phyloP scores from a whole-genome alignment of 2,888 invertebrate species.

The Leucoma salicis region DNA sequence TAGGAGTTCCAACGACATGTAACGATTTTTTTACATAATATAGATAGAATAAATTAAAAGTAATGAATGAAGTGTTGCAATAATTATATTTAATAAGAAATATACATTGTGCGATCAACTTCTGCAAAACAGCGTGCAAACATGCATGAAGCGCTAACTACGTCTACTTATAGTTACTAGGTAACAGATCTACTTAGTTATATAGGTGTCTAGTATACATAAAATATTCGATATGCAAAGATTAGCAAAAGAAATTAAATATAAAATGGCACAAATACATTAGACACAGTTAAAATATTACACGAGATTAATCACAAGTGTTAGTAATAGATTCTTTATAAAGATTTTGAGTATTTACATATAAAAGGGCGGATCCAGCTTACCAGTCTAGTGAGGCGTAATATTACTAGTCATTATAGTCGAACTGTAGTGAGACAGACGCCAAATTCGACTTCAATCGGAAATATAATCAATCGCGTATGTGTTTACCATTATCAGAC shows the following conservation, averaged over 20 bases:
- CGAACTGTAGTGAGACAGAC: too few species aligned
- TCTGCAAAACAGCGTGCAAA: neutral
- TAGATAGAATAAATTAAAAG: neutral
- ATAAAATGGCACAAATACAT: neutral
- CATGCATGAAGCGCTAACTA: neutral
- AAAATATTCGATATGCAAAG: slow-evolving; percentile 1
- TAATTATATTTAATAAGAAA: neutral
- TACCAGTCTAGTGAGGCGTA: too few species aligned
- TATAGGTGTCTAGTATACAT: neutral
- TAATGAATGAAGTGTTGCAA: neutral
- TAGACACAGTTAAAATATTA: neutral
- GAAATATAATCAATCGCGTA: too few species aligned
- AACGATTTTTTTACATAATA: too few species aligned
- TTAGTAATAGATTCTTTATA: too few species aligned
- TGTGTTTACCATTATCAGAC: too few species aligned
- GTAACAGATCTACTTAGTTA: neutral
- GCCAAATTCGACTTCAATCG: too few species aligned
- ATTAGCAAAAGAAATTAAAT: neutral
- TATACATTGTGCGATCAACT: neutral
- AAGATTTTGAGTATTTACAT: too few species aligned
- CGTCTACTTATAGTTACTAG: neutral
- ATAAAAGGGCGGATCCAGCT: too few species aligned
- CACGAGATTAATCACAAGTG: neutral
- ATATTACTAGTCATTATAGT: too few species aligned
- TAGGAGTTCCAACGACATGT: too few species aligned